Percentiles rank a stretch among this genome's conserved stretches.
Evolutionary conservation across 2,888 invertebrate genomes (phyloP).

Genomic region (Drosophila parthenogenetica): DNA sequence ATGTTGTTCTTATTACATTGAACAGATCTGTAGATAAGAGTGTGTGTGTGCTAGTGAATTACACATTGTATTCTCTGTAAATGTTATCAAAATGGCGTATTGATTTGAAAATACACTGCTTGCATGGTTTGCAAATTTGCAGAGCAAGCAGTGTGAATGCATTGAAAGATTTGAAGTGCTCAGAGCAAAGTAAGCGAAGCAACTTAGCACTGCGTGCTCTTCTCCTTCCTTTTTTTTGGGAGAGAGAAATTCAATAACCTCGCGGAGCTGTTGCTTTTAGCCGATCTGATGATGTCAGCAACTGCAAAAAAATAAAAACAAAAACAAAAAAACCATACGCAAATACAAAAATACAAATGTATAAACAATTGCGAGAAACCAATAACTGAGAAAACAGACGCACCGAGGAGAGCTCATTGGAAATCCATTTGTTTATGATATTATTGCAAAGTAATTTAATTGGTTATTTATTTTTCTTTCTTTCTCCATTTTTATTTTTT

Average conservation of each 20-base stretch:
- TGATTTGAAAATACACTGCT: background rate
- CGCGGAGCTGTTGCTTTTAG: constrained; percentile 27
- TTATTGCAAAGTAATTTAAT: constrained; percentile 64
- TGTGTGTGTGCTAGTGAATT: background rate
- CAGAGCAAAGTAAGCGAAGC: background rate
- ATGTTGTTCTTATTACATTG: too few species aligned
- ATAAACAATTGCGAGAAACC: constrained; percentile 46
- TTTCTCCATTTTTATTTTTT: constrained; percentile 3
- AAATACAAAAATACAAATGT: constrained; percentile 27
- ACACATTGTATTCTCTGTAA: constrained; percentile 1
- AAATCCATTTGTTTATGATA: constrained; percentile 65
- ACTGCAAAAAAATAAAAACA: constrained; percentile 36
- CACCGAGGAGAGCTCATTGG: constrained; percentile 30
- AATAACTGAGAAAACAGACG: constrained; percentile 39
- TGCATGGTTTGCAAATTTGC: background rate
- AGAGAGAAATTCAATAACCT: constrained; percentile 59
- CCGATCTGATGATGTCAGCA: constrained; percentile 69
- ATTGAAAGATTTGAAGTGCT: background rate
- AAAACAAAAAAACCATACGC: constrained; percentile 27
- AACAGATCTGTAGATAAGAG: background rate
- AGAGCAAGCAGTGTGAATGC: background rate
- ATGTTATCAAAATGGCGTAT: background rate
- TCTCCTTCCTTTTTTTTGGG: constrained; percentile 14
- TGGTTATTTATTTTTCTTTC: constrained; percentile 18
- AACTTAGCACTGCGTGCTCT: background rate